Evolutionary conservation across 2,888 invertebrate genomes (phyloP), one percentile per base, ranked within the genome.

Genomic region (Saturnia pavonia): DNA sequence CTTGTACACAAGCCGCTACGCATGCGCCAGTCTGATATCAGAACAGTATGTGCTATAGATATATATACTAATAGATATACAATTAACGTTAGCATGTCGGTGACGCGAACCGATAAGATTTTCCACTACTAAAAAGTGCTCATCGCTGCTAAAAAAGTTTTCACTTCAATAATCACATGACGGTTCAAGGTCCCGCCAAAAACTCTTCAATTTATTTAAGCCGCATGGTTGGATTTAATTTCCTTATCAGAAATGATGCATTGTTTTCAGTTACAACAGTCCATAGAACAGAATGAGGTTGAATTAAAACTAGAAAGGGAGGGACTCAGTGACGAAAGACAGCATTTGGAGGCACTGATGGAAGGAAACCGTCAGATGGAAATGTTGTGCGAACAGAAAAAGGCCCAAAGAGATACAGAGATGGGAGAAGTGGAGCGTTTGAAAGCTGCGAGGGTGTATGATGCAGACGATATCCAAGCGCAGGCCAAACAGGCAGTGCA

Each of bases 401-500:
- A 81, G 72, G 78, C 80, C 1, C 85, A 89, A 0, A 80, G 82
- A n/a, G 92, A 92, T 68, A 82, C 84, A 0, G 27, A 91, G 4
- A 40, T 88, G 19, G 82, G 85, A 0, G 91, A 92, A 70, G 82
- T 90, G 1, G 87, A 85, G 0, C 83, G 88, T 40, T 89, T 86
- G 60, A 84, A 80, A 72, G 88, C 89, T 1, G 73, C 88, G 1
- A 86, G 91, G 69, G 93, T 94, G 0, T 88, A 89, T 65, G 91
- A 93, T 71, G 91, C 88, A 0, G 90, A 92, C 0, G 93, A 92
- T 72, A 86, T 92, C 1, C 83, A 80, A 67, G 81, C 85, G 0
- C 88, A 92, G 73, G 88, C 81, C 0, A 85, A 86, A 67, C 87
- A 90, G 73, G 88, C 91, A 0, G 78, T 85, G 0, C 86, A 84